These are phyloP conservation scores for Liopterus haemorrhoidalis DNA, from an alignment of 2,888 invertebrate species.

Conservation along the genomic window DNA sequence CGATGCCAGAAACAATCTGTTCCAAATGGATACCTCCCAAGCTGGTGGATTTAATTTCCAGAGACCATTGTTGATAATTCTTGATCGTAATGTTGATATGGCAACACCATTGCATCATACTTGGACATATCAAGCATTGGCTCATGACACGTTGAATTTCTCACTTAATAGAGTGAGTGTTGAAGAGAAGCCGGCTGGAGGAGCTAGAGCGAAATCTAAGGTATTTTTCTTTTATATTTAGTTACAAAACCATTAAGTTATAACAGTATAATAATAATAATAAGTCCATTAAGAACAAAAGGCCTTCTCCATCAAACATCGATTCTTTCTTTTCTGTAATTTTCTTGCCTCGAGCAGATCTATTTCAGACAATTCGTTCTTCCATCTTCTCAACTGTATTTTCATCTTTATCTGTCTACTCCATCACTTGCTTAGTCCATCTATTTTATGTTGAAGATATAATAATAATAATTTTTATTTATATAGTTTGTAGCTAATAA, in stretches of 20 bases:
- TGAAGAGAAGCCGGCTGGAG: constrained; percentile 40
- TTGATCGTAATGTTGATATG: constrained; percentile 93
- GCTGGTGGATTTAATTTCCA: constrained; percentile 79
- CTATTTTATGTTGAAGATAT: no score
- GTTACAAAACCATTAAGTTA: background rate
- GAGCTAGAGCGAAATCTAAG: no score
- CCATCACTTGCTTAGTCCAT: no score
- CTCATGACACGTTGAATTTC: constrained; percentile 92
- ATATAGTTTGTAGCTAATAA: no score
- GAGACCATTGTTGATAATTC: constrained; percentile 82
- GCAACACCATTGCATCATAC: constrained; percentile 98
- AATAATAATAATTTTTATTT: no score
- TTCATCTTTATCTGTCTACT: no score
- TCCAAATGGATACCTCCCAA: constrained; percentile 78
- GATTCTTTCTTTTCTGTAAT: background rate
- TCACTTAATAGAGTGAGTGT: constrained; percentile 68
- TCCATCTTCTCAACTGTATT: no score
- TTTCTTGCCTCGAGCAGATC: no score
- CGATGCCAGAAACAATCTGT: constrained; percentile 94
- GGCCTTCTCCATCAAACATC: background rate
- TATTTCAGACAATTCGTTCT: no score
- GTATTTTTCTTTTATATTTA: constrained; percentile 7
- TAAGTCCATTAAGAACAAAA: no score
- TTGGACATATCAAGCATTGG: constrained; percentile 98
- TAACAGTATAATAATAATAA: constrained; percentile 16